These are phyloP conservation scores for Tetranychus truncatus DNA, from an alignment of 2,888 invertebrate species.

Conservation along the genomic window DNA sequence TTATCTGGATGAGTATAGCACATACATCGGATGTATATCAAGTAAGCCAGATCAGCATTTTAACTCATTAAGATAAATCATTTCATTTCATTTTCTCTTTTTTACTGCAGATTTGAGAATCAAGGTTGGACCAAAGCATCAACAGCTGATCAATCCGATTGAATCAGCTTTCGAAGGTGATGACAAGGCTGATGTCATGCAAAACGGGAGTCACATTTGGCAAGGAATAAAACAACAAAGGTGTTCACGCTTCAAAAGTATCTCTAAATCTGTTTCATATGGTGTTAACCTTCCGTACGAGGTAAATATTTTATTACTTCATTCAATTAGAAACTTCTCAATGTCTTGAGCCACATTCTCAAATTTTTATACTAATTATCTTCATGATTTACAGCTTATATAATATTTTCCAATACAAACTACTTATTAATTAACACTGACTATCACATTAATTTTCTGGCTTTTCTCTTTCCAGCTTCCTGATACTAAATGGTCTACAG, in stretches of 20 bases:
- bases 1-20: not conserved
- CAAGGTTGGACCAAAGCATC: not conserved
- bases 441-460: not conserved
- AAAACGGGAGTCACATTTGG: not conserved
- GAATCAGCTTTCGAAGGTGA: slow-evolving; percentile 7
- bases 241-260: not conserved
- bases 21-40: slow-evolving; percentile 2
- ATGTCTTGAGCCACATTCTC: not conserved
- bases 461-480: not conserved
- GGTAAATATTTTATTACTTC: not conserved
- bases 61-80: not conserved
- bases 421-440: not conserved
- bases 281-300: not conserved
- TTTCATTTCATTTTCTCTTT: not conserved
- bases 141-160: not conserved
- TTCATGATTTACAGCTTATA: too few relatives aligned
- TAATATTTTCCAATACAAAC: too few relatives aligned
- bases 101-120: not conserved
- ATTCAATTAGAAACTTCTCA: not conserved
- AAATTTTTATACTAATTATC: too few relatives aligned
- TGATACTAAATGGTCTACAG: slow-evolving; percentile 19
- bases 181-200: not conserved
- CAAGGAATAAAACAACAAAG: slow-evolving; percentile 6
- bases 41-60: not conserved
- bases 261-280: not conserved